Evolutionary conservation across 2,797 vertebrate genomes (phyloP).

Genomic region (Sardinella longiceps): DNA sequence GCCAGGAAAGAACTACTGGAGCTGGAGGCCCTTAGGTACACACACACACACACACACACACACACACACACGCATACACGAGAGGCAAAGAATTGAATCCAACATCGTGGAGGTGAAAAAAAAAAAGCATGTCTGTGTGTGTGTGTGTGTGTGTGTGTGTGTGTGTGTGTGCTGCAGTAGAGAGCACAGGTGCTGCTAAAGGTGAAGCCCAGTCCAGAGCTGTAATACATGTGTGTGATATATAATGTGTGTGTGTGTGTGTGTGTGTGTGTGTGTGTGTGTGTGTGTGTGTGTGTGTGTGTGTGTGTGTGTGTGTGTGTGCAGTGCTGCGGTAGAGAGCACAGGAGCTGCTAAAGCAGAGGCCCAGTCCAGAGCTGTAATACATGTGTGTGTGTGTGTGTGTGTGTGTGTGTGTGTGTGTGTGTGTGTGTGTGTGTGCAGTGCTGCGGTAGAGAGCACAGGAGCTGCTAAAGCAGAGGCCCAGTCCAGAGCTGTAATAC

Average conservation of each 20-base stretch:
- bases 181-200: too few species aligned
- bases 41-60: neutral
- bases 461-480: conserved; percentile 88
- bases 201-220: too few species aligned
- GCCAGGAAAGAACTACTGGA: conserved; percentile 87
- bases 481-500: conserved; percentile 81
- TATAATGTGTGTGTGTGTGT: neutral
- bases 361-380: conserved; percentile 82
- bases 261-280: neutral
- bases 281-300: neutral
- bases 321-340: conserved; percentile 88
- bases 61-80: neutral
- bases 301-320: too few species aligned
- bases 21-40: conserved; percentile 87
- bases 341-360: conserved; percentile 87
- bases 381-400: neutral
- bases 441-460: conserved; percentile 86
- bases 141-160: too few species aligned
- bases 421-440: conserved; percentile 51
- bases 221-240: neutral
- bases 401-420: neutral
- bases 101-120: too few species aligned
- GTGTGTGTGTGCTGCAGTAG: too few species aligned
- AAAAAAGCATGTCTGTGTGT: too few species aligned
- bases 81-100: too few species aligned